phyloP scores from a whole-genome alignment of 2,888 invertebrate species.

The Idaea straminata region DNA sequence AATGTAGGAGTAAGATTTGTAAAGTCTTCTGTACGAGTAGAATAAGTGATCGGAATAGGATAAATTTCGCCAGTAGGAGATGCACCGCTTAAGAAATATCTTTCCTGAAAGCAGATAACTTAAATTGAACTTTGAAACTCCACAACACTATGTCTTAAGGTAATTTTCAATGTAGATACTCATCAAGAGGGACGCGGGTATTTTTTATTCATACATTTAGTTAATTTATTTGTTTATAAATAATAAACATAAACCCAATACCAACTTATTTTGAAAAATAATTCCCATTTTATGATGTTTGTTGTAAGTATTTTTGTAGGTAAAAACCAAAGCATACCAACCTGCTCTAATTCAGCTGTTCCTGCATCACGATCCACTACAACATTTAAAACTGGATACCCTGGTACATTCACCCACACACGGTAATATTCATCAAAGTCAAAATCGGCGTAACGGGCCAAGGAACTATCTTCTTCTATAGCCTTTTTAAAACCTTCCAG shows the following conservation, averaged over 20 bases:
- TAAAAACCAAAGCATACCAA: constrained; percentile 28
- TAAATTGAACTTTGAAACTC: background rate
- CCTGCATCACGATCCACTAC: constrained; percentile 58
- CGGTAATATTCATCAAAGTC: constrained; percentile 72
- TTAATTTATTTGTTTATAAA: no score
- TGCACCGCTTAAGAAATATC: constrained; percentile 74
- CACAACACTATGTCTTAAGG: background rate
- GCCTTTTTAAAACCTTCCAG: constrained; percentile 69
- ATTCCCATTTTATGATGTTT: background rate
- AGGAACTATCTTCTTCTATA: constrained; percentile 44
- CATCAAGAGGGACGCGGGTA: background rate
- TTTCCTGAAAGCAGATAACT: constrained; percentile 56
- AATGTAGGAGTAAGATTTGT: constrained; percentile 45
- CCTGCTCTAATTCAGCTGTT: constrained; percentile 60
- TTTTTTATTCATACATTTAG: background rate
- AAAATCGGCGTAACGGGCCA: constrained; percentile 54
- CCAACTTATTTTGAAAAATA: background rate
- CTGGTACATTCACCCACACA: constrained; percentile 82
- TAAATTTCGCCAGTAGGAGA: constrained; percentile 54
- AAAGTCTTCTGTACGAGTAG: constrained; percentile 59
- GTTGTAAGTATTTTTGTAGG: background rate
- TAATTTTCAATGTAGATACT: background rate
- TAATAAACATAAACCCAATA: background rate
- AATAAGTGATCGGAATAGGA: constrained; percentile 69
- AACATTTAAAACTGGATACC: constrained; percentile 81